Conservation (phyloP, 1,140 invertebrate genomes). For the Chelonus insularis region DNA sequence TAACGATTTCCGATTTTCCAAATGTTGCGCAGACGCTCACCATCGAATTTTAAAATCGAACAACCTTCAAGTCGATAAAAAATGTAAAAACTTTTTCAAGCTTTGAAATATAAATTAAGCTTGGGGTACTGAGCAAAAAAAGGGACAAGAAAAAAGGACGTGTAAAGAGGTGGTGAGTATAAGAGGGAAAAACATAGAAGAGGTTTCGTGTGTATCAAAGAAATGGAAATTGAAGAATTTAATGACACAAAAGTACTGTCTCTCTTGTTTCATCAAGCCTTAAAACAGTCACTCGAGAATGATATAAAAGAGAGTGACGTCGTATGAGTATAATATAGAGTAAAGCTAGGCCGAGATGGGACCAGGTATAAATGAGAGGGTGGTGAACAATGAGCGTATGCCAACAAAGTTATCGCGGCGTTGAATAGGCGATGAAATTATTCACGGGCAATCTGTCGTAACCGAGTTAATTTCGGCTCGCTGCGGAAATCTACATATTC, state of each 20-base stretch:
- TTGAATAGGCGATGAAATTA: conserved; percentile 53
- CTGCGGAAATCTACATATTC: conserved; percentile 52
- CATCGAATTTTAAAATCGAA: conserved; percentile 27
- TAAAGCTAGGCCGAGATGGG: too few relatives aligned
- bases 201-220: conserved; percentile 18
- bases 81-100: conserved; percentile 24
- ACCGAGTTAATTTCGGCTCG: conserved; percentile 52
- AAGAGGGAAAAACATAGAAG: too few relatives aligned
- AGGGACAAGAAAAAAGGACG: background rate
- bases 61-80: conserved; percentile 13
- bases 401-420: conserved; percentile 52
- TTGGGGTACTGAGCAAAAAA: too few relatives aligned
- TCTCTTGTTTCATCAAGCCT: background rate
- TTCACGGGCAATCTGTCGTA: conserved; percentile 56
- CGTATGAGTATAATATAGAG: too few relatives aligned
- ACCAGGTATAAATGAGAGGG: conserved; percentile 16
- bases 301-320: background rate
- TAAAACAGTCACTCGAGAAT: conserved; percentile 3
- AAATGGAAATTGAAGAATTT: conserved; percentile 17
- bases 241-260: conserved; percentile 9
- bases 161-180: too few relatives aligned
- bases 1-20: conserved; percentile 28
- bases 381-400: conserved; percentile 49
- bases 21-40: conserved; percentile 16
- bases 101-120: conserved; percentile 29